Conservation (phyloP, 1,140 invertebrate species). For the Belonocnema kinseyi region DNA sequence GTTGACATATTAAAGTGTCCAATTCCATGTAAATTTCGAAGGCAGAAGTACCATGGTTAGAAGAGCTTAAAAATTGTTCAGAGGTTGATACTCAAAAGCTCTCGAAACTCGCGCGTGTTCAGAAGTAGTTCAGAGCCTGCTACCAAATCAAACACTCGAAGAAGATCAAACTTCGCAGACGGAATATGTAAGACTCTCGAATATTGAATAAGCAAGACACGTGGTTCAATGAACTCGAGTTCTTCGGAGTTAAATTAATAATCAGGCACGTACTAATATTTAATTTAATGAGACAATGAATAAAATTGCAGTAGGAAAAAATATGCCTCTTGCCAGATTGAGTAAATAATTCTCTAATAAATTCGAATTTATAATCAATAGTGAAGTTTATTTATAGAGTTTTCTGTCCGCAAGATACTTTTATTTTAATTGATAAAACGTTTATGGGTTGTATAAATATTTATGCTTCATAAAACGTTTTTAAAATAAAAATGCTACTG, state of each 20-base stretch:
- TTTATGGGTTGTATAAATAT: too few species aligned
- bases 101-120: slow-evolving; percentile 53
- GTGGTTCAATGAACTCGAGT: slow-evolving; percentile 41
- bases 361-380: too few species aligned
- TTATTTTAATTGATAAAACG: too few species aligned
- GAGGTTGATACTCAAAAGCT: slow-evolving; percentile 38
- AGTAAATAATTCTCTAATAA: too few species aligned
- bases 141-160: slow-evolving; percentile 60
- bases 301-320: too few species aligned
- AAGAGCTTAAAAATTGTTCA: neutral
- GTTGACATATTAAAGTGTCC: neutral
- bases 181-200: slow-evolving; percentile 31
- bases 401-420: too few species aligned
- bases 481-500: slow-evolving; percentile 13
- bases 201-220: slow-evolving; percentile 43
- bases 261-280: neutral
- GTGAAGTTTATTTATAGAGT: too few species aligned
- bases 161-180: slow-evolving; percentile 51
- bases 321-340: too few species aligned
- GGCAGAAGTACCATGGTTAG: neutral
- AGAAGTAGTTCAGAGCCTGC: slow-evolving; percentile 42
- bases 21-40: neutral
- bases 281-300: too few species aligned
- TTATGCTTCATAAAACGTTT: neutral
- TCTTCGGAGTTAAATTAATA: neutral